Evolutionary conservation across 2,888 invertebrate genomes (phyloP), one percentile per base, ranked within the genome.

Genomic region (Cremastinae sp.): DNA sequence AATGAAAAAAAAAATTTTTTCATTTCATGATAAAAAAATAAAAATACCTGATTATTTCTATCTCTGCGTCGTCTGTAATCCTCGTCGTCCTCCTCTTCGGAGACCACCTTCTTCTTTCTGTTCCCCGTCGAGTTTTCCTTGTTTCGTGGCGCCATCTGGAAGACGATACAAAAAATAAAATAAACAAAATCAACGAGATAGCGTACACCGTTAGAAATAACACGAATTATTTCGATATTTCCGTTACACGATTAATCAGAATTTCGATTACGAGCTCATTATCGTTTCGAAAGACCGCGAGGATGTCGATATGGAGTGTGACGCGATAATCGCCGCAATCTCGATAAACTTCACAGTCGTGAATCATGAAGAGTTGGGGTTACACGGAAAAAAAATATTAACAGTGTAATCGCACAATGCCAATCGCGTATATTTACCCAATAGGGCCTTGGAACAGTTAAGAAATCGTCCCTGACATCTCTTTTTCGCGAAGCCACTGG

Each of bases 41-140:
- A 37, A 16, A 68, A 43, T 90, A 94, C 95, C 92, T 94, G 92
- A 90, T 96, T 96, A 90, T 96, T 96, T 83, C 95, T 92, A 84
- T 95, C 95, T 39, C 96, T 91, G 64, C 93, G 92, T 80, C 92
- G 93, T 74, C 95, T 91, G 85, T 96, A 96, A 82, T 94, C 94
- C 10, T 94, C 94, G 55, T 94, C 94, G 81, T 94, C 91, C 79
- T 93, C 91, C 37, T 92, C 94, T 59, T 93, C 93, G 9, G 93
- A 91, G 84, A 82, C 35, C 12, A 81, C 83, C 20, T 84, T 85
- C 64, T 81, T 82, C 74, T 84, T 88, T 37, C 81, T 85, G 41
- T 87, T 88, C 14, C 81, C 84, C n/a, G 78, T 53, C 14, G 74
- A 79, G 62, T 86, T 88, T 65, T 88, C 88, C 61, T 89, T 89